A percentile compares a stretch with the other conserved stretches of the same genome.
Conservation (phyloP, 2,888 invertebrate species). For the Strigamia maritima region DNA sequence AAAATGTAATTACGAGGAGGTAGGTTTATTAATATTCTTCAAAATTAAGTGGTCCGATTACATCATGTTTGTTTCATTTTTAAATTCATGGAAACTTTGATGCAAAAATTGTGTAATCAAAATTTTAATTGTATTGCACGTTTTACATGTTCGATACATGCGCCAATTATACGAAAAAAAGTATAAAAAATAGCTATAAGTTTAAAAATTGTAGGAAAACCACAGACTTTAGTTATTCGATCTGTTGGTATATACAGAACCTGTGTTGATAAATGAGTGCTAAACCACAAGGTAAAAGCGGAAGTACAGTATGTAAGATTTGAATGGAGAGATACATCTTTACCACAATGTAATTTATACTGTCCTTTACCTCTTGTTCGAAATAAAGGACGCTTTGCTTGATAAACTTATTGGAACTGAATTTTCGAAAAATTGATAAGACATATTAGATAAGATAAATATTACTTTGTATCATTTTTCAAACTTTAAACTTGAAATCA, state of each 20-base stretch:
- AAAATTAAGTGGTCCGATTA: background rate
- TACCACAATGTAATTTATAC: constrained; percentile 9
- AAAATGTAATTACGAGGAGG: background rate
- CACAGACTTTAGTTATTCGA: background rate
- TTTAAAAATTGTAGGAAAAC: background rate
- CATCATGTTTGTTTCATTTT: background rate
- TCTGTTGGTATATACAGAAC: background rate
- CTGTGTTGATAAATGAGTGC: constrained; percentile 1
- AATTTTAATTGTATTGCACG: background rate
- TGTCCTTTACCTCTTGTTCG: background rate
- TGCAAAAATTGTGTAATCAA: background rate
- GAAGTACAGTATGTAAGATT: constrained; percentile 7
- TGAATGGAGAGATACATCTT: background rate
- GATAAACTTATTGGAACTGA: background rate
- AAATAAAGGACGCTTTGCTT: background rate
- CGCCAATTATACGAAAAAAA: background rate
- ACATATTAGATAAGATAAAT: background rate
- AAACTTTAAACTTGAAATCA: no score
- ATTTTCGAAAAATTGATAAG: background rate
- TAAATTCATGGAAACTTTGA: background rate
- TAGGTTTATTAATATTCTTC: background rate
- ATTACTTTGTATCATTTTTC: no score
- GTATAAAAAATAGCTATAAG: background rate
- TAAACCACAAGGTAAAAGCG: constrained; percentile 3
- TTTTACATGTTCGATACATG: background rate